phyloP scores from a whole-genome alignment of 2,888 invertebrate genomes.

The Epiblema foenella region DNA sequence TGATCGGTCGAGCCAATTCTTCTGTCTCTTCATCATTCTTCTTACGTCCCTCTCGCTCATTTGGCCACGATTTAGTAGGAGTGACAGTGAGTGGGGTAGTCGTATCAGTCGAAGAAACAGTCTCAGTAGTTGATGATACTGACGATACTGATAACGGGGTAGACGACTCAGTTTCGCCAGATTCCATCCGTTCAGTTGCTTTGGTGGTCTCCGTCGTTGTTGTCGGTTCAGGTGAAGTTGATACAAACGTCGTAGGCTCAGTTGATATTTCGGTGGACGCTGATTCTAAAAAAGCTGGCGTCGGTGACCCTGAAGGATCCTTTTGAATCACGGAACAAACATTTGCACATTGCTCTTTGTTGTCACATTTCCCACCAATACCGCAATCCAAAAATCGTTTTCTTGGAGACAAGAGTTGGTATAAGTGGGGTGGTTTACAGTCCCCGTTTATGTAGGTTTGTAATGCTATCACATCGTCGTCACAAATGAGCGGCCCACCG shows the following conservation, averaged over 20 bases:
- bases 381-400: constrained; percentile 68
- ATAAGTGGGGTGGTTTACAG: constrained; percentile 71
- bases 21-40: constrained; percentile 45
- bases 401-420: constrained; percentile 69
- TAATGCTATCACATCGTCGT: constrained; percentile 64
- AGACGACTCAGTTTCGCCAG: background rate
- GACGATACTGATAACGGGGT: background rate
- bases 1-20: constrained; percentile 34
- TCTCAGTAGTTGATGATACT: too few relatives aligned
- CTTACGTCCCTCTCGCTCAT: constrained; percentile 49
- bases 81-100: background rate
- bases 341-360: constrained; percentile 58
- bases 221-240: constrained; percentile 32
- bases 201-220: background rate
- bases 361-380: constrained; percentile 62
- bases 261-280: constrained; percentile 29
- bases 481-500: constrained; percentile 76
- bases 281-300: too few relatives aligned
- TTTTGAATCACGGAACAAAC: constrained; percentile 66
- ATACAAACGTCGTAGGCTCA: constrained; percentile 36
- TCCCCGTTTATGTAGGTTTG: constrained; percentile 72
- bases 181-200: background rate
- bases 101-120: background rate
- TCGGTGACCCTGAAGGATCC: constrained; percentile 53
- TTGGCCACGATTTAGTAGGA: constrained; percentile 51